Evolutionary conservation across 2,797 vertebrate species (phyloP), one percentile per base, ranked within the genome.

Genomic region (Geotrypetes seraphini): DNA sequence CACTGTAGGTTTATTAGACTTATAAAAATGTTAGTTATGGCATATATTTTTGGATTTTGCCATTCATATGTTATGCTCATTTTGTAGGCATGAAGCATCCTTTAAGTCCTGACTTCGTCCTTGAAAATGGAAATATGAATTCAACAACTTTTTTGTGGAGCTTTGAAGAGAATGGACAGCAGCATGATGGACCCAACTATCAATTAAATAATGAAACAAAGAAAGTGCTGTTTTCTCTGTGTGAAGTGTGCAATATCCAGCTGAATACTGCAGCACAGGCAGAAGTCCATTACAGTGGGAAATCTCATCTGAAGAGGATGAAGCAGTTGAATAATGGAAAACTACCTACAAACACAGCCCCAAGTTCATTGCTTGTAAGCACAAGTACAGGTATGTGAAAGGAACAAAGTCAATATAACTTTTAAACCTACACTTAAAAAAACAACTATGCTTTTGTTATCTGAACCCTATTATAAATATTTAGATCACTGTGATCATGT

Each of bases 241-340:
- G 88, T 2, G 86, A 90, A 27, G 87, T 82, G 41, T 90, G 87
- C 60, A 90, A 91, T 63, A 87, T 90, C 59, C 87, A 89, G 58
- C 68, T 90, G 30, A 87, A 88, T 63, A 89, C 88, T 1, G 83
- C 82, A 23, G 83, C 84, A 2, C 88, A 91, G 59, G 85, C 85
- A 35, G 81, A 89, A 55, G 78, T 85, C 43, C 88, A 91, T 64
- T 91, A 86, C 63, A 88, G 89, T 0, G 88, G 88, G 33, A 88
- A 85, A 40, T 90, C 87, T 36, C 88, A 91, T 52, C 78, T 88
- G 47, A 87, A 78, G 48, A 75, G 87, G 25, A 63, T 89, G 28
- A 89, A 86, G 49, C 88, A 91, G 52, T 63, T 88, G 28, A 90
- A 83, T 34, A 78, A 87, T 57, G 83, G 83, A 18, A 84, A 86